Percentiles rank a stretch among this genome's conserved stretches.
phyloP scores from a whole-genome alignment of 2,888 invertebrate genomes.

The Alloscopus bannaensis region DNA sequence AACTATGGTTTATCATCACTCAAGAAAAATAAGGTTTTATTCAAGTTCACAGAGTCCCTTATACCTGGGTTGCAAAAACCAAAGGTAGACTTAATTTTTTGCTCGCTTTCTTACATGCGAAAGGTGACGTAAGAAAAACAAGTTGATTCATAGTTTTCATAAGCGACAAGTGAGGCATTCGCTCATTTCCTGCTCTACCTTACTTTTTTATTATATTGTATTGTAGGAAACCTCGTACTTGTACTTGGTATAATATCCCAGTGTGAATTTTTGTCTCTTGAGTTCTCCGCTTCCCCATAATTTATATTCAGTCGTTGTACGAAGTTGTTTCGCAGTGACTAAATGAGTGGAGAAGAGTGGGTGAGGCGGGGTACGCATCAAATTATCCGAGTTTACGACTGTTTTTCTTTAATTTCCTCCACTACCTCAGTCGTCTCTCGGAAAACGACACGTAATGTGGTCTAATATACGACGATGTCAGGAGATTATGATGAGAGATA shows the following conservation, averaged over 20 bases:
- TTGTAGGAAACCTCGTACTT: not conserved
- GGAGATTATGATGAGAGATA: constrained; percentile 3
- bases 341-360: no score
- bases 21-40: constrained; percentile 44
- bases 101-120: not conserved
- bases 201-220: not conserved
- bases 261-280: not conserved
- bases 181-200: constrained; percentile 8
- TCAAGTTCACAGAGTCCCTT: constrained; percentile 1
- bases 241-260: not conserved
- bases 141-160: constrained; percentile 6
- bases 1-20: constrained; percentile 40
- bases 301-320: not conserved
- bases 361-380: no score
- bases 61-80: no score
- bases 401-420: constrained; percentile 1
- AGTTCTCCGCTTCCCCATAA: not conserved
- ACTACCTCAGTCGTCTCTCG: not conserved
- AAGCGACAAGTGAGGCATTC: not conserved
- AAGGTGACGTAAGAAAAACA: no score
- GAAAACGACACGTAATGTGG: not conserved
- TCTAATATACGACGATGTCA: not conserved
- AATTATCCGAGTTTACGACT: constrained; percentile 16
- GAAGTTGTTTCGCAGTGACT: no score
- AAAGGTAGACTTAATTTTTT: not conserved